phyloP scores from a whole-genome alignment of 2,797 vertebrate genomes.

The Florisuga fusca region DNA sequence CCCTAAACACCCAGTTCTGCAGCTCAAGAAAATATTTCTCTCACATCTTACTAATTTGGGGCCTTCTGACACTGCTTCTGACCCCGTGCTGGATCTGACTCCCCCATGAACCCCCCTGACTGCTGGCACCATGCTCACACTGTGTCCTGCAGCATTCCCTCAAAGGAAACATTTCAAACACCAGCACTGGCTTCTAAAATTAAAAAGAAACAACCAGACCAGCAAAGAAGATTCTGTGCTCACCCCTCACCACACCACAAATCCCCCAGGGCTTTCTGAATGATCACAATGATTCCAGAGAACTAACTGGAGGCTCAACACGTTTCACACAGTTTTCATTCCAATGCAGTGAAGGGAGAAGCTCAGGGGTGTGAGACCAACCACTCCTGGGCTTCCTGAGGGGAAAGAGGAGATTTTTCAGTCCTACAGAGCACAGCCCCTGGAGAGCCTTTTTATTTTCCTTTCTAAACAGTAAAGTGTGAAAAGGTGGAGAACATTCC shows the following conservation, averaged over 20 bases:
- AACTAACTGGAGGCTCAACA: neutral
- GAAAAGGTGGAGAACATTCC: neutral
- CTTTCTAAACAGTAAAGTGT: neutral
- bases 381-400: fast-evolving
- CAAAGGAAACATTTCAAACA: neutral
- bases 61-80: neutral
- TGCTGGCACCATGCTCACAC: neutral
- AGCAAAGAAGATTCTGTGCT: neutral
- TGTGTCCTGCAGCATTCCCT: neutral
- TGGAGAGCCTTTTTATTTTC: neutral
- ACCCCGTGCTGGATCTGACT: neutral
- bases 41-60: neutral
- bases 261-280: neutral
- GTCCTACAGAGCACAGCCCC: neutral
- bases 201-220: neutral
- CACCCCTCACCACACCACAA: neutral
- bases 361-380: fast-evolving
- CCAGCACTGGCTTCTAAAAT: neutral
- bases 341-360: neutral
- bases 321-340: neutral
- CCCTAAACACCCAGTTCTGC: too few relatives aligned
- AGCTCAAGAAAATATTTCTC: neutral
- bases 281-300: too few relatives aligned
- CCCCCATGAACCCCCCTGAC: neutral
- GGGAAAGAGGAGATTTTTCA: neutral